Evolutionary conservation across 2,113 vertebrate species (phyloP).

Genomic region (Fregetta grallaria): DNA sequence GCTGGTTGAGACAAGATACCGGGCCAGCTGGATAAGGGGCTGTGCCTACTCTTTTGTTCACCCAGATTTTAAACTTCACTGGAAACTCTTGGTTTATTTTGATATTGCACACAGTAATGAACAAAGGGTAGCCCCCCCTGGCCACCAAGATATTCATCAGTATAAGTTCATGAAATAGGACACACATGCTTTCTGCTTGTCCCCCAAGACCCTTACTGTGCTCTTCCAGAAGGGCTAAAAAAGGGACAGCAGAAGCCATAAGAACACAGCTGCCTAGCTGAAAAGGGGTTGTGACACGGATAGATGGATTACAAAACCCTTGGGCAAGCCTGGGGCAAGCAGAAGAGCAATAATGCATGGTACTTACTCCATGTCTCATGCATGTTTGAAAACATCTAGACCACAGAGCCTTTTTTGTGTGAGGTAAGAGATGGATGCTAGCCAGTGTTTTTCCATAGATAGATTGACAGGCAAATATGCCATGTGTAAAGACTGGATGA

Average conservation of each 20-base stretch:
- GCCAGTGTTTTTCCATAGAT: constrained; percentile 6
- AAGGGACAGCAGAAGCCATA: neutral
- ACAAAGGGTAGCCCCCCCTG: neutral
- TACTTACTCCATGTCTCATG: neutral
- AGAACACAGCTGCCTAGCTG: neutral
- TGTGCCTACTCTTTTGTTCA: neutral
- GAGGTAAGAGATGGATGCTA: neutral
- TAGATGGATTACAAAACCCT: neutral
- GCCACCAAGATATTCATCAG: neutral
- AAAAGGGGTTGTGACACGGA: neutral
- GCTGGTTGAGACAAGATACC: neutral
- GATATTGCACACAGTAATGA: neutral
- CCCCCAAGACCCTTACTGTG: neutral
- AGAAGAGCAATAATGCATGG: neutral
- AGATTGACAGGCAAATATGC: neutral
- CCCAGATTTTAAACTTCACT: neutral
- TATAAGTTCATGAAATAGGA: neutral
- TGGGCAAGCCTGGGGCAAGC: neutral
- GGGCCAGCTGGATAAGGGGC: neutral
- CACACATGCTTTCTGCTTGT: neutral
- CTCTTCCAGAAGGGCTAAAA: neutral
- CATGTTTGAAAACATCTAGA: neutral
- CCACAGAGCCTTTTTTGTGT: neutral
- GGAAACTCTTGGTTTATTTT: neutral
- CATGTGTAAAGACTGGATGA: neutral